Percentiles rank a stretch among this genome's conserved stretches.
These are phyloP conservation scores for Pristionchus exspectatus DNA, from an alignment of 2,888 invertebrate genomes.

Conservation along the genomic window DNA sequence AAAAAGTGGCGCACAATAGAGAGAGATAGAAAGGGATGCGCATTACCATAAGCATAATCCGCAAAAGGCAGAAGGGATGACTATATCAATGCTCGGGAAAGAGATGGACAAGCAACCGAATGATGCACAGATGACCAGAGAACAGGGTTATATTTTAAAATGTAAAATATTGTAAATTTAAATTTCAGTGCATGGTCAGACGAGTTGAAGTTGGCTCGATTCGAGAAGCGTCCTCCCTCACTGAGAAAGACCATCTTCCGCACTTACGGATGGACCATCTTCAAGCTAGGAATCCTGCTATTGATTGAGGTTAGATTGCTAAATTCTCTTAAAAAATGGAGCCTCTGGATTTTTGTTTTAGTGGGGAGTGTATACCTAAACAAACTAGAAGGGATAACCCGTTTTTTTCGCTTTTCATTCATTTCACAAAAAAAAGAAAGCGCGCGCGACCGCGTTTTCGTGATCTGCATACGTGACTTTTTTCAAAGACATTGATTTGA, in stretches of 20 bases:
- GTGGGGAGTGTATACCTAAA: too few relatives aligned
- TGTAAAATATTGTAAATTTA: neutral
- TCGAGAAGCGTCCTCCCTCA: slow-evolving; percentile 36
- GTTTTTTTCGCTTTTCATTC: too few relatives aligned
- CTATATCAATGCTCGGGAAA: neutral
- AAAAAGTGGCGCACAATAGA: neutral
- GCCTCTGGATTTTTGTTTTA: too few relatives aligned
- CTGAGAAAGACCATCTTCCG: slow-evolving; percentile 52
- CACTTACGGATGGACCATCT: slow-evolving; percentile 51
- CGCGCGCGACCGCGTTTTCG: too few relatives aligned
- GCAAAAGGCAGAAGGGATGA: neutral
- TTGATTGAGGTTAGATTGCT: slow-evolving; percentile 46
- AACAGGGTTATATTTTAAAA: neutral
- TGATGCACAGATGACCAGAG: neutral
- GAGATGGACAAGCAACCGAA: neutral
- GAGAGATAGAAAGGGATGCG: neutral
- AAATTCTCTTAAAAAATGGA: too few relatives aligned
- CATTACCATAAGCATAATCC: slow-evolving; percentile 15
- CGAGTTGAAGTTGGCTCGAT: neutral
- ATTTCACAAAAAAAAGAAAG: too few relatives aligned
- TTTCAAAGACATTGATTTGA: too few relatives aligned
- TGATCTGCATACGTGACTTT: too few relatives aligned
- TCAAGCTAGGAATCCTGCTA: slow-evolving; percentile 42
- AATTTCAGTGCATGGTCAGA: slow-evolving; percentile 49
- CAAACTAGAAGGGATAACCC: too few relatives aligned